Conservation (phyloP, 2,888 invertebrate genomes). For the Xylocampa areola region DNA sequence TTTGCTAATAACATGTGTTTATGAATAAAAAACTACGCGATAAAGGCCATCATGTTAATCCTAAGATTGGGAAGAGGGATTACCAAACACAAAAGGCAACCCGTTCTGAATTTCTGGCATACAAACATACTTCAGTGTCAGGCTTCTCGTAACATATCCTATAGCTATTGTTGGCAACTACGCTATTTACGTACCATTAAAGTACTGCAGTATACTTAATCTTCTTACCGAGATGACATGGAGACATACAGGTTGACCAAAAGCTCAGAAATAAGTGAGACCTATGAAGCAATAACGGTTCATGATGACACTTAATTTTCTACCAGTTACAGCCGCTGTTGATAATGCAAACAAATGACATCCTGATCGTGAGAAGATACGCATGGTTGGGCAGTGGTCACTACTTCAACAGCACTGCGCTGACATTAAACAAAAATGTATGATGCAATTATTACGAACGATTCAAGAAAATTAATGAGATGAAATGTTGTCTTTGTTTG, state of each 20-base stretch:
- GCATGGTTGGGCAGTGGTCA: conserved; percentile 49
- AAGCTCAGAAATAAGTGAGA: neutral
- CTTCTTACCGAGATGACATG: neutral
- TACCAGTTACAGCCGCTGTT: conserved; percentile 29
- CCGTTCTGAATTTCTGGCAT: too few relatives aligned
- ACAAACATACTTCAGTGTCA: neutral
- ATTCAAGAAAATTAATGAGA: conserved; percentile 31
- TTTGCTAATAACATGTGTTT: conserved; percentile 1
- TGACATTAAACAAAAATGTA: conserved; percentile 26
- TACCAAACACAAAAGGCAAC: too few relatives aligned
- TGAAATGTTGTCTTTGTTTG: conserved; percentile 12
- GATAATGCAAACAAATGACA: conserved; percentile 48
- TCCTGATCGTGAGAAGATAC: conserved; percentile 61
- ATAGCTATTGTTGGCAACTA: neutral
- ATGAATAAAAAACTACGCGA: neutral
- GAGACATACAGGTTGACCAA: neutral
- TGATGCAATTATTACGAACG: conserved; percentile 27
- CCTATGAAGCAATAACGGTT: neutral
- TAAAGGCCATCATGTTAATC: neutral
- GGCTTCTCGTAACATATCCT: neutral
- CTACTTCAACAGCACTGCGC: conserved; percentile 9
- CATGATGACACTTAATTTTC: conserved; percentile 34
- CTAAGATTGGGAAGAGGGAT: neutral
- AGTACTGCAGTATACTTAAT: neutral
- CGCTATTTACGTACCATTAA: neutral